Evolutionary conservation across 2,888 invertebrate genomes (phyloP), one percentile per base, ranked within the genome.

Genomic region (Tinea trinotella): DNA sequence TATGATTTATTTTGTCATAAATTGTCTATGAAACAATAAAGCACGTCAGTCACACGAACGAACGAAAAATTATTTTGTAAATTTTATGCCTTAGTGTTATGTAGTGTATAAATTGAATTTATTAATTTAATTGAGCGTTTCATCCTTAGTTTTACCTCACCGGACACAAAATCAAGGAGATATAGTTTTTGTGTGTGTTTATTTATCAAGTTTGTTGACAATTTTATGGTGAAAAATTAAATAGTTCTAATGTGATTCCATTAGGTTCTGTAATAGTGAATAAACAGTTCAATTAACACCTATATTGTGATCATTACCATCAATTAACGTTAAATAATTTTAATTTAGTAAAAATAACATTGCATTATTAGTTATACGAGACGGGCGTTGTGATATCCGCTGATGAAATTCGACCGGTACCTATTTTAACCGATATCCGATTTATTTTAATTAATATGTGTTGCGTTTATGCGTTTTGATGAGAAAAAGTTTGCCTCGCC

Each of bases 1-100:
- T n/a, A n/a, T n/a, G n/a, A n/a, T n/a, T n/a, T n/a, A n/a, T n/a
- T n/a, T n/a, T n/a, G n/a, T n/a, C n/a, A n/a, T n/a, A n/a, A n/a
- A n/a, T n/a, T n/a, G n/a, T n/a, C n/a, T 30, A 30, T 30, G 30
- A 30, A 30, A 30, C 30, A 30, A 30, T 30, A 7, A 13, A 40
- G 40, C 68, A 71, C 66, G 67, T 68, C 68, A 66, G 60, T 59
- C 54, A 66, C 60, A 59, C 54, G 59, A 61, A 62, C 64, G 62
- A 63, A 66, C 34, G 62, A 66, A 24, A 40, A 40, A 40, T 40
- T 40, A 40, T 40, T n/a, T n/a, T 40, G 40, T 63, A 63, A 64
- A 65, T 70, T 70, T 65, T 62, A 67, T 69, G 66, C 64, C 63
- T 65, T 65, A 61, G 63, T 64, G 40, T 5, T 7, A 24, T 40